Evolutionary conservation across 2,888 invertebrate genomes (phyloP).

Genomic region (Teinopalpus imperialis): DNA sequence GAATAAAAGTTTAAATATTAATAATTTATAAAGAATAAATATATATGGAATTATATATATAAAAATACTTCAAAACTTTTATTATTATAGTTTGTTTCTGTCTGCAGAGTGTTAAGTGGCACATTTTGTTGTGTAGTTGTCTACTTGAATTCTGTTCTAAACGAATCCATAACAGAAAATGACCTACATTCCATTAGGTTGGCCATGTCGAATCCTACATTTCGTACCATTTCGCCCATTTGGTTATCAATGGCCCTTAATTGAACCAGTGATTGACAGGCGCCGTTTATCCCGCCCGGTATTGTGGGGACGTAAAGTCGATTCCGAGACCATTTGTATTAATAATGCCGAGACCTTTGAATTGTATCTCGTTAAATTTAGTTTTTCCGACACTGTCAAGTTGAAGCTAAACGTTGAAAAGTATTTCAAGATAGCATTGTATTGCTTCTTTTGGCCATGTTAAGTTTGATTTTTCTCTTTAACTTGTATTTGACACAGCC

Average conservation of each 20-base stretch:
- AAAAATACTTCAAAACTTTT: too few relatives aligned
- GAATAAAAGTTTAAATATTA: too few relatives aligned
- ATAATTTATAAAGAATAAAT: too few relatives aligned
- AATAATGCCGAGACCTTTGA: conserved; percentile 1
- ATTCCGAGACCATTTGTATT: conserved; percentile 14
- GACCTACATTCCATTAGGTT: background rate
- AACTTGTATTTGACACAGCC: too few relatives aligned
- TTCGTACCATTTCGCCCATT: conserved; percentile 18
- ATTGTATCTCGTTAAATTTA: conserved; percentile 16
- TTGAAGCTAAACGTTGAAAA: conserved; percentile 1
- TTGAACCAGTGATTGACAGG: conserved; percentile 18
- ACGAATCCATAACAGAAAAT: background rate
- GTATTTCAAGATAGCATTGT: background rate
- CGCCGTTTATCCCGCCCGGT: conserved; percentile 10
- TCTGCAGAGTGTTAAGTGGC: too few relatives aligned
- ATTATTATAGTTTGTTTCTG: too few relatives aligned
- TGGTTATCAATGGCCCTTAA: conserved; percentile 19
- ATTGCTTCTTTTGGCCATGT: too few relatives aligned
- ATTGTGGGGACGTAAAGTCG: conserved; percentile 8
- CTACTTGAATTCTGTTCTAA: too few relatives aligned
- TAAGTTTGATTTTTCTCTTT: too few relatives aligned
- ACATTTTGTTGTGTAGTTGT: too few relatives aligned
- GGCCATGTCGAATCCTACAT: conserved; percentile 5
- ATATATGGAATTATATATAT: too few relatives aligned
- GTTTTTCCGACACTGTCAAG: conserved; percentile 6